Evolutionary conservation across 2,797 vertebrate species (phyloP).

Genomic region (Zenarchopterus dispar): DNA sequence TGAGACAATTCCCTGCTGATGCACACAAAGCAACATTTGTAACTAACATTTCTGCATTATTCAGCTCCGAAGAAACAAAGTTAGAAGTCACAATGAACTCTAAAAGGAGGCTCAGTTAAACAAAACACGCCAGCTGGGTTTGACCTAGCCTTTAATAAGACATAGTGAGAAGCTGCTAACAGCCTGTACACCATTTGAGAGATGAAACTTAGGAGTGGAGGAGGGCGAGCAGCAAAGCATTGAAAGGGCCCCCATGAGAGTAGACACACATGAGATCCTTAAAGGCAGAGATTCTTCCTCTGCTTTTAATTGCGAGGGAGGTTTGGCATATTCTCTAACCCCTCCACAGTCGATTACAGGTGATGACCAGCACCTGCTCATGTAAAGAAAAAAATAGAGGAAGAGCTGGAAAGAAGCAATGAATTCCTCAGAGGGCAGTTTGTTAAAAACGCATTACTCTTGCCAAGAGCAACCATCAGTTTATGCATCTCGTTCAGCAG

Average conservation of each 20-base stretch:
- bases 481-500: constrained; percentile 36
- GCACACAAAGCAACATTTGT: constrained; percentile 20
- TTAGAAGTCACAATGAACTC: constrained; percentile 54
- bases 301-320: constrained; percentile 78
- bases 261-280: constrained; percentile 75
- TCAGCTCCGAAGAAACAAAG: constrained; percentile 43
- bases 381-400: constrained; percentile 29
- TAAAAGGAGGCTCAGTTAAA: constrained; percentile 63
- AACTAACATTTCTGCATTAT: constrained; percentile 30
- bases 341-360: constrained; percentile 76
- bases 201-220: constrained; percentile 64
- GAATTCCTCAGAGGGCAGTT: constrained; percentile 73
- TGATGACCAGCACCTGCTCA: constrained; percentile 76
- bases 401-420: constrained; percentile 39
- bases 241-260: constrained; percentile 71
- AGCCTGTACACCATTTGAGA: constrained; percentile 71
- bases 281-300: constrained; percentile 68
- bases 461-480: constrained; percentile 59
- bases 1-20: constrained; percentile 44
- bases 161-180: constrained; percentile 74
- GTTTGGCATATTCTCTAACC: constrained; percentile 77
- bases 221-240: constrained; percentile 71
- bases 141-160: constrained; percentile 77
- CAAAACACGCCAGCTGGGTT: constrained; percentile 62
- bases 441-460: constrained; percentile 60